Evolutionary conservation across 1,140 invertebrate species (phyloP), one percentile per base, ranked within the genome.

Genomic region (Cardiocondyla obscurior): DNA sequence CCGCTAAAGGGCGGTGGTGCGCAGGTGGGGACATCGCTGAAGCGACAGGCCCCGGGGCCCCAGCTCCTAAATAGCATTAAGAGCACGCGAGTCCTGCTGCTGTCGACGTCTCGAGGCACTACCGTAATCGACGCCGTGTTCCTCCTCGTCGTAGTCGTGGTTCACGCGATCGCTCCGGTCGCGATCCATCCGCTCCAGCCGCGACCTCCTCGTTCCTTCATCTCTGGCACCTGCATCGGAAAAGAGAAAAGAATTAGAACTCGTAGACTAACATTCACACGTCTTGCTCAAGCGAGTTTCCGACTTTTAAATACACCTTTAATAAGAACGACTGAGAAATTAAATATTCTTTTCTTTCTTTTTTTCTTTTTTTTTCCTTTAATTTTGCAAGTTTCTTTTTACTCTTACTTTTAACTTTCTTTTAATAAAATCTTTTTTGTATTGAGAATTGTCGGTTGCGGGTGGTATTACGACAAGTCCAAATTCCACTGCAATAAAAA

Each of bases 1-100:
- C 82, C 86, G 77, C 89, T 92, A 94, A 65, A 94, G 92, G 90
- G 93, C 93, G 86, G 93, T 94, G 87, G 93, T 94, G 91, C 93
- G 93, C 87, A 94, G 89, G 82, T 92, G 89, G 90, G 93, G 93
- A 92, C 93, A 94, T 89, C 93, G 93, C 89, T 91, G 92, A 88
- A 93, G 88, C 90, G 92, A 93, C 91, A 93, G 92, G 89, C 93
- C 93, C 93, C 93, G 93, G 93, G 93, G 93, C 93, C 92, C 92
- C 92, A 92, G 92, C 90, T 94, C 92, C 93, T 94, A 94, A 92
- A 94, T 94, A 90, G 91, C 93, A 83, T 94, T 93, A 83, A 91
- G 91, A 73, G 89, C 89, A 62, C 93, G 92, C 83, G 92, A 91
- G 86, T 94, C 93, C 82, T 94, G 92, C 81, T 91, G 93, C 85